phyloP scores from a whole-genome alignment of 2,113 vertebrate species.

The Rhipidura dahli region DNA sequence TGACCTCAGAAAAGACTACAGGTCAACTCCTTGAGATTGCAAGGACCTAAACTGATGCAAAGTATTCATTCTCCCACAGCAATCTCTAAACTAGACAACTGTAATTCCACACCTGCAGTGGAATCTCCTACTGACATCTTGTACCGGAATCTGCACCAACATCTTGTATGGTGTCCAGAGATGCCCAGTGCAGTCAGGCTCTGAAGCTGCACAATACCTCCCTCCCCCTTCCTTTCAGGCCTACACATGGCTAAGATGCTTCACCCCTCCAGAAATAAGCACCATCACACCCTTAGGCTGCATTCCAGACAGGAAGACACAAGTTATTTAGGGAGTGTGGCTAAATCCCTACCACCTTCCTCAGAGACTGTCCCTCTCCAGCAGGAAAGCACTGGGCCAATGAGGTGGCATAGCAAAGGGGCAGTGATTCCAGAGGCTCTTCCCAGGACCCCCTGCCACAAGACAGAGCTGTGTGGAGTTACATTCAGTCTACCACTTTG shows the following conservation, averaged over 20 bases:
- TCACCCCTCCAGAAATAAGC: background rate
- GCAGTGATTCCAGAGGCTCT: background rate
- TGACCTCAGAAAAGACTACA: background rate
- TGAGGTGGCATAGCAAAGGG: background rate
- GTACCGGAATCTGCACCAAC: background rate
- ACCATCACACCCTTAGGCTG: background rate
- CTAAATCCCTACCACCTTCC: background rate
- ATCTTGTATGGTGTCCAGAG: background rate
- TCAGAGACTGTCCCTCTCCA: background rate
- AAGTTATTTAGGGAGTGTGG: background rate
- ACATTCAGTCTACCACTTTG: background rate
- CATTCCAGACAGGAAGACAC: background rate
- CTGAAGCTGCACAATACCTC: background rate
- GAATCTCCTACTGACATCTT: background rate
- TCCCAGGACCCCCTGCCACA: background rate
- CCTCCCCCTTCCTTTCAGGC: background rate
- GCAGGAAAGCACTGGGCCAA: accelerated
- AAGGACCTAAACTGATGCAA: background rate
- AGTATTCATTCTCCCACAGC: background rate
- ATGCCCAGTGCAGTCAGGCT: background rate
- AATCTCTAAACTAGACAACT: background rate
- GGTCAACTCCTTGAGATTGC: background rate
- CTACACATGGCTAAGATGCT: background rate
- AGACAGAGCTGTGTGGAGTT: background rate
- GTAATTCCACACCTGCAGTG: background rate